A percentile compares a stretch with the other conserved stretches of the same genome.
These are phyloP conservation scores for Dipodomys stephensi DNA, from an alignment of 2,113 vertebrate genomes.

Conservation along the genomic window DNA sequence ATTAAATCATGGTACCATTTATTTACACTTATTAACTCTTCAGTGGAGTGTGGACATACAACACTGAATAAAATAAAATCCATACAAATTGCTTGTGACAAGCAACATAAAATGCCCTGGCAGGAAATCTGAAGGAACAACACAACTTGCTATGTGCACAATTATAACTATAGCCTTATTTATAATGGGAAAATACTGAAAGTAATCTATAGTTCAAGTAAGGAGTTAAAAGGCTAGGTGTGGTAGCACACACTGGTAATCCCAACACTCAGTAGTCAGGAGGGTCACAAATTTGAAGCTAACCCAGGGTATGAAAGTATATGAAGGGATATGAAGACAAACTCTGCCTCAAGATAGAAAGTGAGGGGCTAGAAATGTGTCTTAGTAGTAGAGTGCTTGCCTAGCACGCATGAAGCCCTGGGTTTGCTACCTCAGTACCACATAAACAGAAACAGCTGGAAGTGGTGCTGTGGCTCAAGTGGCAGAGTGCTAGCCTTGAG, in stretches of 20 bases:
- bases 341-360: too few species aligned
- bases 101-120: neutral
- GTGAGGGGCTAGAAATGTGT: too few species aligned
- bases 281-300: neutral
- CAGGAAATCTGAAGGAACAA: neutral
- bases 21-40: neutral
- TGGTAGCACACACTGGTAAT: neutral
- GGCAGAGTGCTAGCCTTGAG: too few species aligned
- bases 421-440: too few species aligned
- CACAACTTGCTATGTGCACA: neutral
- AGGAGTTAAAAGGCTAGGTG: neutral
- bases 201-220: neutral
- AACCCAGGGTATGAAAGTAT: neutral
- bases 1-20: neutral
- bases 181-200: neutral
- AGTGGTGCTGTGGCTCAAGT: too few species aligned
- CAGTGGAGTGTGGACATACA: neutral
- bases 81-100: neutral
- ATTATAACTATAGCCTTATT: neutral
- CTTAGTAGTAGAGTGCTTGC: too few species aligned
- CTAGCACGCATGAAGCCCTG: too few species aligned
- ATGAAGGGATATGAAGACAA: too few species aligned
- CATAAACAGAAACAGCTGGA: too few species aligned
- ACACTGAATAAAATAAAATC: neutral
- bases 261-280: neutral